Percentiles rank a stretch among this genome's conserved stretches.
These are phyloP conservation scores for Heliconius erato DNA, from an alignment of 2,888 invertebrate species.

Conservation along the genomic window DNA sequence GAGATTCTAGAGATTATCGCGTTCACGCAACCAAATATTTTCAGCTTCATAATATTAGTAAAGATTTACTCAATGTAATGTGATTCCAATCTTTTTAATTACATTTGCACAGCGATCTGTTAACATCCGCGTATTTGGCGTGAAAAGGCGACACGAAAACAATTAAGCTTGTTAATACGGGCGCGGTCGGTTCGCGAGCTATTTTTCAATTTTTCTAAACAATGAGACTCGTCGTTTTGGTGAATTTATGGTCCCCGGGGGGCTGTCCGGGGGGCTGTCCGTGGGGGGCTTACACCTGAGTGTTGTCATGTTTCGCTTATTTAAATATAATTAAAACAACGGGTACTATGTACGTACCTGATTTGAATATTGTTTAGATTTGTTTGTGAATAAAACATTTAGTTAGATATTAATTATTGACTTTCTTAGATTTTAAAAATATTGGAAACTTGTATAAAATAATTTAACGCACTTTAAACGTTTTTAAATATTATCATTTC, in stretches of 20 bases:
- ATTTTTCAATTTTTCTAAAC: conserved; percentile 35
- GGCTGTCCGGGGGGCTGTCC: conserved; percentile 24
- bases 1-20: too few species aligned
- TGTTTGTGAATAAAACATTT: neutral
- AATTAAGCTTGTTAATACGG: conserved; percentile 26
- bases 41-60: neutral
- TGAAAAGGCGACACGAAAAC: conserved; percentile 5
- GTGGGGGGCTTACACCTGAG: neutral
- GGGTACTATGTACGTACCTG: neutral
- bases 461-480: too few species aligned
- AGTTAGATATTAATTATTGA: neutral
- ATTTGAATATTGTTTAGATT: neutral
- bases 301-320: conserved; percentile 4
- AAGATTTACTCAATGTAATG: conserved; percentile 15
- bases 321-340: conserved; percentile 9
- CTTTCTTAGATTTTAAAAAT: neutral
- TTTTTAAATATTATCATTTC: too few species aligned
- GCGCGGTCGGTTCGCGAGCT: conserved; percentile 7
- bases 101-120: conserved; percentile 9
- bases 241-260: conserved; percentile 22
- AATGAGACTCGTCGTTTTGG: conserved; percentile 10
- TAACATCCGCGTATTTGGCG: neutral
- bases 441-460: too few species aligned
- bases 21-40: too few species aligned
- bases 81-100: conserved; percentile 14